phyloP scores from a whole-genome alignment of 2,888 invertebrate genomes.

The Leptodirus hochenwartii region DNA sequence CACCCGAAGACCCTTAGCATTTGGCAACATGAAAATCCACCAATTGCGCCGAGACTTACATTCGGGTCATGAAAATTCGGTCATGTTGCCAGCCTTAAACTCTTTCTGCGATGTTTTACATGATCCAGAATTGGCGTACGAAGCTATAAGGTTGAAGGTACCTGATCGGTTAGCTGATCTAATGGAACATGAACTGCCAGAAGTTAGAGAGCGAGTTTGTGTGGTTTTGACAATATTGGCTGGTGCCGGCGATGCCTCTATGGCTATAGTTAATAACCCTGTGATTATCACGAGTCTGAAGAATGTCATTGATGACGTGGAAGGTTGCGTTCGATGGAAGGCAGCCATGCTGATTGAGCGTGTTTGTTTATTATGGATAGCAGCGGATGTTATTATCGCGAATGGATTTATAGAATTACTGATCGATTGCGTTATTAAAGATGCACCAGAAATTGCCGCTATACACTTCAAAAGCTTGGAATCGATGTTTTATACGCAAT shows the following conservation, averaged over 20 bases:
- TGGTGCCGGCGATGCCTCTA: slow-evolving; percentile 23
- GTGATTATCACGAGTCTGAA: slow-evolving; percentile 21
- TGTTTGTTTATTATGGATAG: slow-evolving; percentile 25
- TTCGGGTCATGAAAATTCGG: slow-evolving; percentile 18
- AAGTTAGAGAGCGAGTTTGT: slow-evolving; percentile 25
- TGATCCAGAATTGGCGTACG: slow-evolving; percentile 27
- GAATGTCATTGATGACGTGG: slow-evolving; percentile 21
- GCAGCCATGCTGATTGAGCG: slow-evolving; percentile 24
- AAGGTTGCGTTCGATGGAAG: slow-evolving; percentile 22
- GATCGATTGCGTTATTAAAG: slow-evolving; percentile 17
- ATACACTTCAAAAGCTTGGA: slow-evolving; percentile 23
- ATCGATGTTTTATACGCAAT: slow-evolving; percentile 21
- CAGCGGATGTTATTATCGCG: slow-evolving; percentile 24
- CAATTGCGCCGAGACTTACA: slow-evolving; percentile 24
- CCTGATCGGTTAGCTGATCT: slow-evolving; percentile 25
- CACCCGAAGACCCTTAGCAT: slow-evolving; percentile 26
- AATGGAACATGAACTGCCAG: slow-evolving; percentile 19
- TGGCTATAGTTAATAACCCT: slow-evolving; percentile 23
- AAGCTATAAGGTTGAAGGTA: slow-evolving; percentile 25
- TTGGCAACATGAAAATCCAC: slow-evolving; percentile 16
- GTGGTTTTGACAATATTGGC: slow-evolving; percentile 24
- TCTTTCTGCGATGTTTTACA: slow-evolving; percentile 27
- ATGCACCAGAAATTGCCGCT: slow-evolving; percentile 20
- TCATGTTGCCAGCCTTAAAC: slow-evolving; percentile 25
- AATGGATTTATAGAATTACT: slow-evolving; percentile 23